A percentile compares a stretch with the other conserved stretches of the same genome.
phyloP scores from a whole-genome alignment of 1,140 invertebrate species.

The Chelonus insularis region DNA sequence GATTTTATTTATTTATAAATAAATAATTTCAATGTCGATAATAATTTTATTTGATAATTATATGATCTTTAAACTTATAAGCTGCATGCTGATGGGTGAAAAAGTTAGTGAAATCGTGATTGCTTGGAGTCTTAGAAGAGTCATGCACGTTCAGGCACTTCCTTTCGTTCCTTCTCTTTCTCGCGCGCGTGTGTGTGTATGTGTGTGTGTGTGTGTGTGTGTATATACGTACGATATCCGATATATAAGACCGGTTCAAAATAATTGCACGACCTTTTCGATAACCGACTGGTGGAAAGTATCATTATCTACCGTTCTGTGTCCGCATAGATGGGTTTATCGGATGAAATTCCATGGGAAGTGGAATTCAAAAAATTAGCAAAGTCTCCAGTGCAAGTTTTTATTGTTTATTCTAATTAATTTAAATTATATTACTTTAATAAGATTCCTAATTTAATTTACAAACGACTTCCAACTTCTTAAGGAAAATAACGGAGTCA shows the following conservation, averaged over 20 bases:
- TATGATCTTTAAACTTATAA: background rate
- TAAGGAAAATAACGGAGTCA: too few relatives aligned
- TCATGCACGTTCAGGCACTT: background rate
- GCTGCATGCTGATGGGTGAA: background rate
- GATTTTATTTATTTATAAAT: too few relatives aligned
- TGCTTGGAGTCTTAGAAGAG: constrained; percentile 7
- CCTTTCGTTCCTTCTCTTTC: background rate
- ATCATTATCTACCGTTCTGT: constrained; percentile 41
- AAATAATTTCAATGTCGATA: too few relatives aligned
- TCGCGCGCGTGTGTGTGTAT: background rate
- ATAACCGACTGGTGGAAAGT: constrained; percentile 43
- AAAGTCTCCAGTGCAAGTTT: background rate
- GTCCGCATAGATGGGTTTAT: constrained; percentile 32
- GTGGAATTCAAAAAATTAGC: constrained; percentile 3
- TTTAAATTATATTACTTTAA: background rate
- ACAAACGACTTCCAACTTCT: too few relatives aligned
- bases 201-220: background rate
- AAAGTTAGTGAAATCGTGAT: constrained; percentile 11
- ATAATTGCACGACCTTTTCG: constrained; percentile 35
- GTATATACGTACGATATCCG: background rate
- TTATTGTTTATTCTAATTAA: background rate
- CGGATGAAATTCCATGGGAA: constrained; percentile 26
- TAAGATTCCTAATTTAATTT: too few relatives aligned
- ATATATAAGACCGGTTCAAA: constrained; percentile 23
- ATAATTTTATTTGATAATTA: too few relatives aligned